Base-by-base conservation (phyloP, 1,140 invertebrate genomes). In the Sycophila sp. region DNA sequence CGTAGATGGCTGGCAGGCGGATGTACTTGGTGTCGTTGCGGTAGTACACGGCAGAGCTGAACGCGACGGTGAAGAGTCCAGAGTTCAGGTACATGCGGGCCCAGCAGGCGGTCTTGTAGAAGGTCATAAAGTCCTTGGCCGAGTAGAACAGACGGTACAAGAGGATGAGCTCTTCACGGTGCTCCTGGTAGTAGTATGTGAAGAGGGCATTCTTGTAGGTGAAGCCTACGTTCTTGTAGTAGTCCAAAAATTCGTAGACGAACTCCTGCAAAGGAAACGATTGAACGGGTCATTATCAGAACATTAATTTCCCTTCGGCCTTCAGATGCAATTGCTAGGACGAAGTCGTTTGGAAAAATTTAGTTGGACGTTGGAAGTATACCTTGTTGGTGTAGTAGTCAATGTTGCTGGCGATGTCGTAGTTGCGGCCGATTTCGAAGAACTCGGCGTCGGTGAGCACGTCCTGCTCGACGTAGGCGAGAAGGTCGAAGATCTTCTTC, bases 91-190 rank as follows among this genome's bases (percentile, higher is more conserved):
- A 79, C 67, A 90, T 85, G 22, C 90, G 85, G 22, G 89, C 87
- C 88, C 89, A 91, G 69, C 88, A 88, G 2, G 90, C 90, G 13
- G 89, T 90, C 70, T 88, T 88, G 79, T 90, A 89, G 85, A 92
- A 92, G 28, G 87, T 88, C 24, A 89, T 87, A 74, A 88, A 92
- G 79, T 90, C 89, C 77, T 90, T 89, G 38, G 90, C 89, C 73
- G 84, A 76, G 76, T 89, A 89, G 26, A 92, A 81, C 2, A 91
- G 76, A 22, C 86, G 82, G 87, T 90, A 91, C 22, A 91, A 81
- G 3, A 82, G 76, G 19, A 87, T 79, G 40, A 89, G 89, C 77
- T 92, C 88, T 4, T 88, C 80, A 22, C 87, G 79, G 55, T 90
- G 88, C 30, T 87, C 82, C 2, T 83, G 75, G 73, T 89, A 80